Evolutionary conservation across 2,888 invertebrate genomes (phyloP), one percentile per base, ranked within the genome.

Genomic region (Dicranocentrus wangi): DNA sequence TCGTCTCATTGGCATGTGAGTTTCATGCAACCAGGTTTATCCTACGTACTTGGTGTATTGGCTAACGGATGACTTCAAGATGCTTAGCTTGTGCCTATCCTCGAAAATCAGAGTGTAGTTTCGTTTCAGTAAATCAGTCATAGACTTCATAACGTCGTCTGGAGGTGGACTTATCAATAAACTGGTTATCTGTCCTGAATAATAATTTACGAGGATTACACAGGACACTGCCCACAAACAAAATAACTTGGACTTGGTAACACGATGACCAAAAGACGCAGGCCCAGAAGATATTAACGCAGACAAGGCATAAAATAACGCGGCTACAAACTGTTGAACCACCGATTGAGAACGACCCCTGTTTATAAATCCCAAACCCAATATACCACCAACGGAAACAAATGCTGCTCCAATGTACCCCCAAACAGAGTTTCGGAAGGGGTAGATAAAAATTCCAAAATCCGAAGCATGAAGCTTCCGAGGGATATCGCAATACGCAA

Each of bases 401-500:
- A 66, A 28, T 8, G 32, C 47, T 2, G 19, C 17, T 17, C 0
- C 7, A 1, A 75, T 1, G 17, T 32, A 25, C 17, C 55, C 0
- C 66, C 66, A 75, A 1, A 58, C 25, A 0, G 0, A n/a, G n/a
- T 1, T 3, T 5, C 66, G 55, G 27, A 75, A 65, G 0, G 66
- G 39, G 7, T 27, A 21, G 2, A 23, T 42, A 17, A 75, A 63
- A n/a, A 66, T 27, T 1, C 39, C 1, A 3, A 58, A 39, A 25
- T 66, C 42, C 32, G 42, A 32, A 15, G 23, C 27, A 0, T 39
- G 19, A 19, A 39, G n/a, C 7, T 28, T 55, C 25, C 39, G 53
- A n/a, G 66, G 75, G 13, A 13, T 17, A 27, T 66, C 66, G 17
- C 75, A 75, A 43, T 75, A 75, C 7, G 47, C 65, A 5, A 75